phyloP scores from a whole-genome alignment of 92 coral and sea anemone species.

The Zoanthus solanderi region DNA sequence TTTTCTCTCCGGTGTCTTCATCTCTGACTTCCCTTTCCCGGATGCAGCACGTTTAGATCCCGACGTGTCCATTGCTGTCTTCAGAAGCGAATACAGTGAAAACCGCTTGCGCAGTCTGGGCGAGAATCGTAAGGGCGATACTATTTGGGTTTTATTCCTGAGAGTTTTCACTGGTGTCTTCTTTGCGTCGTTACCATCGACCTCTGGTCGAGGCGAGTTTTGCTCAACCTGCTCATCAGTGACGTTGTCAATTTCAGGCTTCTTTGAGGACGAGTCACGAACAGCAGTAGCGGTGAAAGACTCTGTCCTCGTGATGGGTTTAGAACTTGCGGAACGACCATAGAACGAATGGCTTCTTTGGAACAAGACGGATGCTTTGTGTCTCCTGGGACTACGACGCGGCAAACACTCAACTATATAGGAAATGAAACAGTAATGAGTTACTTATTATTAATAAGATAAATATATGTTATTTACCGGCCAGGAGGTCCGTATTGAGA shows the following conservation, averaged over 20 bases:
- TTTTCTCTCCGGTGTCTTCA: conserved; percentile 54
- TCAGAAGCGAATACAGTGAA: conserved; percentile 74
- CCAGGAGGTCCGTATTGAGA: too few species aligned
- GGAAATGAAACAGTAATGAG: too few species aligned
- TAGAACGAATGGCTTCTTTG: conserved; percentile 90
- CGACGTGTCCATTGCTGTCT: conserved; percentile 47
- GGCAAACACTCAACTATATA: conserved; percentile 66
- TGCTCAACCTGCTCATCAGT: background rate
- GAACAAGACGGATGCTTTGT: conserved; percentile 58
- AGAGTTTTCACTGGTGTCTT: conserved; percentile 29
- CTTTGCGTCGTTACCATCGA: background rate
- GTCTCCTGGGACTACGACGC: conserved; percentile 80
- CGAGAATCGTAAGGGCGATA: conserved; percentile 78
- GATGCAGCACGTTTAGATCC: background rate
- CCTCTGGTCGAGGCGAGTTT: background rate
- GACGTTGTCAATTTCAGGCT: conserved; percentile 12
- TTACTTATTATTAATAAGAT: too few species aligned
- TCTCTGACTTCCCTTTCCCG: conserved; percentile 16
- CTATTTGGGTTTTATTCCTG: conserved; percentile 1
- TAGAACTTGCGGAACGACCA: conserved; percentile 73
- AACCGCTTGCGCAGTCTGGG: conserved; percentile 76
- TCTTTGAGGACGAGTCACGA: conserved; percentile 58
- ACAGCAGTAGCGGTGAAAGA: conserved; percentile 64
- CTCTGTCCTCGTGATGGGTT: conserved; percentile 74
- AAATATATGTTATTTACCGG: too few species aligned